Conservation (phyloP, 23 tunicate species). For the Styela clava region DNA sequence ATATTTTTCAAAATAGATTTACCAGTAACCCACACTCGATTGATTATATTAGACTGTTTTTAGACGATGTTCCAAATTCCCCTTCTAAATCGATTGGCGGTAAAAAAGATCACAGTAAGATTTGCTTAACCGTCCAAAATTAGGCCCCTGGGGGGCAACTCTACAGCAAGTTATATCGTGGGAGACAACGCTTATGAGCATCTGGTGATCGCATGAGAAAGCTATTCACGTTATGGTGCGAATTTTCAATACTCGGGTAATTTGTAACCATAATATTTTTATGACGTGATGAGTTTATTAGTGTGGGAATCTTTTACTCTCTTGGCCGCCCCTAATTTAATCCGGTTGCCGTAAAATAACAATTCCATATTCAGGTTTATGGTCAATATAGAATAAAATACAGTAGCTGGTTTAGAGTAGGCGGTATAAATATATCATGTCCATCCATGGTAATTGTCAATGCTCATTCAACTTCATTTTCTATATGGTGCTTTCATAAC, state of each 20-base stretch:
- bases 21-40: too few relatives aligned
- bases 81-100: neutral
- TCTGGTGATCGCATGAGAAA: neutral
- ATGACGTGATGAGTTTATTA: neutral
- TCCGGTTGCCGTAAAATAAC: neutral
- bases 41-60: too few relatives aligned
- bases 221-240: neutral
- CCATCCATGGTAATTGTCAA: too few relatives aligned
- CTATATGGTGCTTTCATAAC: too few relatives aligned
- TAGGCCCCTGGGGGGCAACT: neutral
- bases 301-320: neutral
- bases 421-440: too few relatives aligned
- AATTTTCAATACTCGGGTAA: neutral
- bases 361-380: neutral
- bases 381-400: neutral
- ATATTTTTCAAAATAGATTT: too few relatives aligned
- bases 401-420: too few relatives aligned
- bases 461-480: too few relatives aligned
- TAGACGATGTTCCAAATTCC: neutral
- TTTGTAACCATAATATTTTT: neutral
- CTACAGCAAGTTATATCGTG: neutral
- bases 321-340: neutral
- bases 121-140: neutral
- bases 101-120: neutral
- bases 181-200: neutral